Base-by-base conservation (phyloP, 1,140 invertebrate genomes). In the Neodiprion pinetum region DNA sequence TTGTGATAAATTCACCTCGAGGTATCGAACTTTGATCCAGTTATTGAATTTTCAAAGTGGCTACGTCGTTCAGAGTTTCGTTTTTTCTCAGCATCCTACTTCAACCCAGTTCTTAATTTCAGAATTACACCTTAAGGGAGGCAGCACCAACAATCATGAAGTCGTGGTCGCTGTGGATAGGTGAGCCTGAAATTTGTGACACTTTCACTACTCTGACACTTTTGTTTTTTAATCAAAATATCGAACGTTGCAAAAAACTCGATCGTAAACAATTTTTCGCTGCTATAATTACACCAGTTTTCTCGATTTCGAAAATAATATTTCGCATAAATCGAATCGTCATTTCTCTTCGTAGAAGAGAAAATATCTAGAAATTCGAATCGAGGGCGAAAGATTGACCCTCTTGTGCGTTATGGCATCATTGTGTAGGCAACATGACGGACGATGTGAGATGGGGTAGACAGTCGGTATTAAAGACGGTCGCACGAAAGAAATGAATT, bases 131-230 rank as follows among this genome's bases (percentile, higher is more conserved):
- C 47, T 77, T 74, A 77, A 81, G 78, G 77, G 77, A 79, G 79
- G 75, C 81, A 79, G 77, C 77, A 75, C 72, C 80, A 81, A 82
- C 81, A 83, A 84, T 82, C 76, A 87, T 87, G 85, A 84, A 77
- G 80, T 78, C 81, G 80, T 82, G 81, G 82, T 83, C 85, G 79
- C 81, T 87, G 79, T 83, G 82, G 81, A 85, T 85, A 80, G 84
- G 85, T 87, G 80, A 85, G 84, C 81, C 3, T 61, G 8, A 61
- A 1, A 61, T 14, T 9, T 9, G 28, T 40, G 28, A 40, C 28
- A 40, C 28, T 3, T 40, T 40, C 28, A 1, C 5, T 40, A 40
- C 28, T 40, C 28, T 40, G 28, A 40, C 28, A 40, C 28, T 40
- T 40, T 40, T 40, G 5, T 40, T 40, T 40, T 40, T 40, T 40